Base-by-base conservation (phyloP, 1,140 invertebrate genomes). In the Drosophila tsacasi region DNA sequence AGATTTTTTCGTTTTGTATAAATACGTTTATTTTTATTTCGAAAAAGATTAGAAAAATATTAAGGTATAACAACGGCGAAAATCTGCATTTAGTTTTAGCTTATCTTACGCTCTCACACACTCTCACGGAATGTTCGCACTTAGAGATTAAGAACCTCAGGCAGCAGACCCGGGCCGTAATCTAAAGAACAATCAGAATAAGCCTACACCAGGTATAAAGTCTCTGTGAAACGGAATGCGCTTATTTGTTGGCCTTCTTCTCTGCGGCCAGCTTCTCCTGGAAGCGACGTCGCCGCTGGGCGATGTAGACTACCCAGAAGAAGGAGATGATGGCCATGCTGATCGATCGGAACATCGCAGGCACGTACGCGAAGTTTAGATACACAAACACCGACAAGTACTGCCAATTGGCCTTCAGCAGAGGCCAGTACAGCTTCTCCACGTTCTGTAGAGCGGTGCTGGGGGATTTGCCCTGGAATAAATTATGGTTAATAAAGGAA, bases 321-420 rank as follows among this genome's bases (percentile, higher is more conserved):
- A 96, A 95, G 54, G 95, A 95, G 65, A 96, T 94, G 10, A 96
- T 76, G 90, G 96, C 96, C 79, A 94, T 94, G 46, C 95, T 94
- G 5, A 97, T 93, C 10, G 96, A 95, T 76, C 95, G 92, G 23
- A 96, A 92, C 94, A 96, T 94, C 76, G 96, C 95, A 21, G 96
- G 96, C 10, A 97, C 94, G 80, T 95, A 95, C 65, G 94, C 94
- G 52, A 96, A 93, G 85, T 96, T 97, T 1, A 97, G 93, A 50
- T 95, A 94, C 75, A 96, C 96, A 69, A 96, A 94, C 15, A 96
- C 67, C 6, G 96, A 96, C 17, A 97, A 81, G 92, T 95, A 96
- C 89, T 95, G 96, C 94, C 95, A 96, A 93, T 96, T 96, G 17
- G 95, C 94, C 68, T 93, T 92, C 23, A 97, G 83, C 44, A 96